phyloP scores from a whole-genome alignment of 2,888 invertebrate species.

The Tetragonisca angustula region DNA sequence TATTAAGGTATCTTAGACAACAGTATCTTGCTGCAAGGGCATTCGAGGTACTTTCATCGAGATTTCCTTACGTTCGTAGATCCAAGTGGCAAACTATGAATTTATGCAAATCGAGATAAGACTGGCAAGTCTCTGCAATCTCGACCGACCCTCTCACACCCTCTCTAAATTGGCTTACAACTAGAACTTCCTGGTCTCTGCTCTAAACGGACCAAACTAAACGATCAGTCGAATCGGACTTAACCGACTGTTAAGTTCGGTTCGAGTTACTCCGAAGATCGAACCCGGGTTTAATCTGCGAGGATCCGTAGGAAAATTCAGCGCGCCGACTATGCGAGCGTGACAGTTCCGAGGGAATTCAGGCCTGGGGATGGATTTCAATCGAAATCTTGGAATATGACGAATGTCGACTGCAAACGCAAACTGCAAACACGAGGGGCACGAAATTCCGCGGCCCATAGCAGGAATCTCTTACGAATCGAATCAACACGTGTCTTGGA shows the following conservation, averaged over 20 bases:
- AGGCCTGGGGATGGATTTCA: slow-evolving; percentile 21
- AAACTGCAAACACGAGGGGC: slow-evolving; percentile 10
- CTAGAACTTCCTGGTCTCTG: slow-evolving; percentile 66
- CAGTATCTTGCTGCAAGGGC: slow-evolving; percentile 35
- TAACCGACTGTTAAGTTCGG: slow-evolving; percentile 80
- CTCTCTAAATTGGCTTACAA: slow-evolving; percentile 69
- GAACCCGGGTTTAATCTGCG: slow-evolving; percentile 61
- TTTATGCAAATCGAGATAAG: slow-evolving; percentile 84
- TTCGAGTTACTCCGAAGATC: slow-evolving; percentile 74
- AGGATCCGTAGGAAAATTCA: slow-evolving; percentile 53
- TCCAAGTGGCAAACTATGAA: slow-evolving; percentile 81
- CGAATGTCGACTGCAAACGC: slow-evolving; percentile 26
- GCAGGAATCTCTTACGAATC: slow-evolving; percentile 47
- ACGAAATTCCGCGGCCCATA: slow-evolving; percentile 40
- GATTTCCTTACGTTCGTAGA: slow-evolving; percentile 73
- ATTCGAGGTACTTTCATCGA: slow-evolving; percentile 64
- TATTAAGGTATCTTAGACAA: background rate
- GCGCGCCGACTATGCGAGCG: slow-evolving; percentile 36
- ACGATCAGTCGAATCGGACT: slow-evolving; percentile 70
- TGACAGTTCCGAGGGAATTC: slow-evolving; percentile 50
- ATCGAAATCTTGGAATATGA: slow-evolving; percentile 56
- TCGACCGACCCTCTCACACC: slow-evolving; percentile 48
- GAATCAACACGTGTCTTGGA: slow-evolving; percentile 46
- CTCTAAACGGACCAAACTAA: slow-evolving; percentile 64
- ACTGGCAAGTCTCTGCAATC: slow-evolving; percentile 77